Evolutionary conservation across 2,113 vertebrate genomes (phyloP), one percentile per base, ranked within the genome.

Genomic region (Carollia perspicillata): DNA sequence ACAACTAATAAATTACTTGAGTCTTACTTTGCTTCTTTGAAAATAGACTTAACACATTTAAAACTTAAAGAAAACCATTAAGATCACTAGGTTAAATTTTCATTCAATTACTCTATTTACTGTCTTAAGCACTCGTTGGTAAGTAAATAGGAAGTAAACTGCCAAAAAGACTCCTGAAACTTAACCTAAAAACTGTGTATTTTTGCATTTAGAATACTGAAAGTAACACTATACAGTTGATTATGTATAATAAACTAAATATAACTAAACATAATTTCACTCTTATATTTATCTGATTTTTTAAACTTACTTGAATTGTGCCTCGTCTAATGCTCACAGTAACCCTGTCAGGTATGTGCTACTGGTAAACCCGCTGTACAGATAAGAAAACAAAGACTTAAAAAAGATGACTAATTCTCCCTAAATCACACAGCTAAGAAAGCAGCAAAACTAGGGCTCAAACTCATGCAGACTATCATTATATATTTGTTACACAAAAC

Each of bases 1-100:
- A 37, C 18, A 93, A 92, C 37, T 81, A 92, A 92, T 85, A 84
- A 92, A 53, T 80, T 75, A 88, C 33, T 37, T 87, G 55, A 91
- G 30, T 58, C 53, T 95, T 60, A 66, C 1, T 53, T 69, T 74
- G 58, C 37, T 35, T 18, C 47, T 93, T 88, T 84, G 22, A 85
- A 93, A 93, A 85, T 7, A 80, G 35, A 22, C 28, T 84, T 95
- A 92, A 71, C 17, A 47, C 12, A 79, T 68, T 69, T 79, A 53
- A 96, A 86, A 80, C 26, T n/a, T 86, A 58, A 94, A 44, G 20
- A 92, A 94, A 93, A 85, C 0, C 10, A 49, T 81, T 84, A 85
- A 89, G 85, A 71, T 81, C 22, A 63, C 44, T 68, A 91, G 26
- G 6, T 79, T 97, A 78, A 93, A 53, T 72, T 91, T 97, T 81